These are phyloP conservation scores for Anneissia japonica DNA, from an alignment of 35 echinoderm and acorn worm species.

Conservation along the genomic window DNA sequence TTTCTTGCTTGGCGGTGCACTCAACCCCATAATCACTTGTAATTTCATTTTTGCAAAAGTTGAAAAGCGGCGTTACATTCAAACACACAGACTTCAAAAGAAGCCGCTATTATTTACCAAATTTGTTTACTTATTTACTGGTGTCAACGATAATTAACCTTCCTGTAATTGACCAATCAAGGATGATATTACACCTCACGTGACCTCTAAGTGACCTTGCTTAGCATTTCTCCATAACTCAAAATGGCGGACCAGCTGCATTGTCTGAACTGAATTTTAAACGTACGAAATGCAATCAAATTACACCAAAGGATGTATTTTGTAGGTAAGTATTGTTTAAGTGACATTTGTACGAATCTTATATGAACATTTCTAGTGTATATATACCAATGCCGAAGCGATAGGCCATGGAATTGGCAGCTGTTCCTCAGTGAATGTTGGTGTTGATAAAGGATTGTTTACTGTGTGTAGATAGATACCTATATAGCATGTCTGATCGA, in stretches of 20 bases:
- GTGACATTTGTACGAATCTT: neutral
- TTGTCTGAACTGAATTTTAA: neutral
- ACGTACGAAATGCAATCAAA: neutral
- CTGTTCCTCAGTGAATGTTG: neutral
- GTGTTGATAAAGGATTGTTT: neutral
- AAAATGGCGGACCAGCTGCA: conserved; percentile 1
- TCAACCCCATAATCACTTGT: neutral
- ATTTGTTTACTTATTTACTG: conserved; percentile 2
- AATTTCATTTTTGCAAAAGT: neutral
- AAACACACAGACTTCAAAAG: neutral
- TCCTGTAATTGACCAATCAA: neutral
- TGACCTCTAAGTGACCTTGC: neutral
- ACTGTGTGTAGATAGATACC: neutral
- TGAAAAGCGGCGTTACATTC: neutral
- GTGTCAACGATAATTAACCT: conserved; percentile 1
- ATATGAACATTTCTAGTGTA: neutral
- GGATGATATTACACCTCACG: neutral
- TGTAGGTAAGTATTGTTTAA: neutral
- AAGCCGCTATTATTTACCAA: neutral
- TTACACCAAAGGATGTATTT: neutral
- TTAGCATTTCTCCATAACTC: neutral
- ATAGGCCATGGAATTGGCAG: neutral
- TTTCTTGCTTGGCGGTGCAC: neutral
- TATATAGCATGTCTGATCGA: neutral
- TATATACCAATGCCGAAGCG: neutral